Conservation (phyloP, 2,888 invertebrate genomes). For the Athetis lepigone region DNA sequence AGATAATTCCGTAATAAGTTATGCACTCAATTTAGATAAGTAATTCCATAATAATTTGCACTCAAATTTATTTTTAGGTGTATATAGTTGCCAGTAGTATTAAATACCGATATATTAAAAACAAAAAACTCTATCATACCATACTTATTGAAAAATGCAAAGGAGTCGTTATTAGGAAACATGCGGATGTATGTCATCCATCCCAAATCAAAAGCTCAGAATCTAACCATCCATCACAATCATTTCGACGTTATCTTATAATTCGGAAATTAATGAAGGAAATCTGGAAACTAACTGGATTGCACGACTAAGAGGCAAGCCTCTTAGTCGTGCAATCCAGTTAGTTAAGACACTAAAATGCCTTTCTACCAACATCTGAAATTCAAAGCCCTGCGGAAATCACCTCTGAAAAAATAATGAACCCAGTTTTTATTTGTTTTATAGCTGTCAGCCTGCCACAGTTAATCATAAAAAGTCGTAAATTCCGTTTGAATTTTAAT, state of each 20-base stretch:
- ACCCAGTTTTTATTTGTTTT: constrained; percentile 47
- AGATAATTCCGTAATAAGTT: neutral
- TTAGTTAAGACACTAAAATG: constrained; percentile 1
- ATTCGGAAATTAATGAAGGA: neutral
- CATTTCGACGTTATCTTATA: neutral
- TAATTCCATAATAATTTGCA: neutral
- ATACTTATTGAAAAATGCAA: constrained; percentile 34
- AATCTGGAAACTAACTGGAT: no score
- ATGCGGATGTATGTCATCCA: no score
- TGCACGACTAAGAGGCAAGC: no score
- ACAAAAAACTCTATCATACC: no score
- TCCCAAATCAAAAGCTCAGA: no score
- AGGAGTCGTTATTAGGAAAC: constrained; percentile 41
- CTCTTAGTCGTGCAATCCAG: neutral
- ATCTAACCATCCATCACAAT: neutral
- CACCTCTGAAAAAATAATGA: constrained; percentile 44
- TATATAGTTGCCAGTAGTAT: no score
- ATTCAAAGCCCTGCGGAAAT: constrained; percentile 13
- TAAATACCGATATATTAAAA: no score
- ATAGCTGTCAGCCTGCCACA: constrained; percentile 45
- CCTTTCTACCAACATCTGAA: constrained; percentile 13
- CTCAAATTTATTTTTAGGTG: neutral
- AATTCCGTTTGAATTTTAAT: constrained; percentile 45
- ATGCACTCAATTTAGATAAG: neutral
- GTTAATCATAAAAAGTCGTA: constrained; percentile 61